Base-by-base conservation (phyloP, 2,888 invertebrate species). In the Oithona nana region DNA sequence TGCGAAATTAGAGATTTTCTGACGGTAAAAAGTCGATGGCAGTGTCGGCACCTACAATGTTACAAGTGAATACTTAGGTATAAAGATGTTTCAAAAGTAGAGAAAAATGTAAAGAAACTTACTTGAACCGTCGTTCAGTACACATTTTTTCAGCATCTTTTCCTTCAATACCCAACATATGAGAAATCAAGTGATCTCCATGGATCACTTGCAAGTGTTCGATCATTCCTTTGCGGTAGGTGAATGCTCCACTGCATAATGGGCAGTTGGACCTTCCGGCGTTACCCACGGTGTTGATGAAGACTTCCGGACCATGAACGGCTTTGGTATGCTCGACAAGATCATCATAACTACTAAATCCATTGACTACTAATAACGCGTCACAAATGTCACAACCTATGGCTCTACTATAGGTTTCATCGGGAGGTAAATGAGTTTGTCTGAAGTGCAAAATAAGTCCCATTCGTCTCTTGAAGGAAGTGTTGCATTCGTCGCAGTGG, bases 151-250 rank as follows among this genome's bases (percentile, higher is more conserved):
- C 39, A 6, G 16, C 39, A 6, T 39, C 39, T 39, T 39, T 6
- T 6, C 39, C 39, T 39, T 39, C 39, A 39, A 39, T 11, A 16
- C 16, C 8, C 39, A 39, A 16, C 39, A 39, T 39, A 16, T 39
- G 39, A 6, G 39, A 39, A 16, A 39, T 39, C 24, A 54, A 26
- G 26, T 54, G 54, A 16, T 54, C 54, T 4, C 54, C 54, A 11
- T 54, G 54, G 26, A 54, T 20, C 2, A 54, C 54, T 54, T 54
- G 54, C 2, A 54, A 11, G 54, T 54, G 54, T 26, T 54, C 54
- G 24, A 54, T 54, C 54, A 54, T 54, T 20, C 54, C 54, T 24
- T 54, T 54, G 24, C 54, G 54, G 11, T 24, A 26, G 26, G 13
- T 54, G 54, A 54, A 54, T 16, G 13, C 26, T 20, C 26, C 26